Percentiles rank a stretch among this genome's conserved stretches.
phyloP scores from a whole-genome alignment of 2,113 vertebrate species.

The Pomatorhinus ruficollis region DNA sequence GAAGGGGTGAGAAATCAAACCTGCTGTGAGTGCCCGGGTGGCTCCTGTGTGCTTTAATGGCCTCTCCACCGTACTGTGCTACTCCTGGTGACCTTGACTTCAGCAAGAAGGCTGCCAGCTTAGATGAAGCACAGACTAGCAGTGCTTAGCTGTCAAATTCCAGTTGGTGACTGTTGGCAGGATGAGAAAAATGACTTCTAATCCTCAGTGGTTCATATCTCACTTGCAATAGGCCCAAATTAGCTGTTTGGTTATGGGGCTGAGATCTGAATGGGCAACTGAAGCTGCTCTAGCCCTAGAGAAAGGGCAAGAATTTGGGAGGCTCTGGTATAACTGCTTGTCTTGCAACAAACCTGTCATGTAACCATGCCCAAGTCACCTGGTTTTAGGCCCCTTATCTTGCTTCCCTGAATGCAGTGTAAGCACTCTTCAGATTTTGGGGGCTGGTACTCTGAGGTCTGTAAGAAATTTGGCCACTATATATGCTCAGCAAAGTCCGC shows the following conservation, averaged over 20 bases:
- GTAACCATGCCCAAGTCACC: background rate
- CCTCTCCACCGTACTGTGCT: background rate
- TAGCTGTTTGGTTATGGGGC: background rate
- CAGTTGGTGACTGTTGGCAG: background rate
- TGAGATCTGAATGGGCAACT: background rate
- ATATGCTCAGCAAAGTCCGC: background rate
- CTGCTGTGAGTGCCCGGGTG: background rate
- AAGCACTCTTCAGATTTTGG: background rate
- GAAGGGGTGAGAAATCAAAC: background rate
- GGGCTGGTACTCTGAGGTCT: background rate
- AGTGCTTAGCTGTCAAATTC: conserved; percentile 31
- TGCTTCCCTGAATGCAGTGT: background rate
- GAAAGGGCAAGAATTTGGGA: background rate
- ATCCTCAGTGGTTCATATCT: background rate
- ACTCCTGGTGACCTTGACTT: conserved; percentile 17
- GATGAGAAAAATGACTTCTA: background rate
- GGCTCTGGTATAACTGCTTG: background rate
- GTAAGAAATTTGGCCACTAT: background rate
- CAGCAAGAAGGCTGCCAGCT: background rate
- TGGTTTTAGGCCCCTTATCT: background rate
- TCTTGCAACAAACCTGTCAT: background rate
- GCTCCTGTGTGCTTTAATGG: background rate
- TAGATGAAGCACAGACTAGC: background rate
- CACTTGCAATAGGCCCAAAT: background rate
- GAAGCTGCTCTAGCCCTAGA: background rate